Percentiles rank a stretch among this genome's conserved stretches.
phyloP scores from a whole-genome alignment of 2,113 vertebrate genomes.

The Ciconia maguari region DNA sequence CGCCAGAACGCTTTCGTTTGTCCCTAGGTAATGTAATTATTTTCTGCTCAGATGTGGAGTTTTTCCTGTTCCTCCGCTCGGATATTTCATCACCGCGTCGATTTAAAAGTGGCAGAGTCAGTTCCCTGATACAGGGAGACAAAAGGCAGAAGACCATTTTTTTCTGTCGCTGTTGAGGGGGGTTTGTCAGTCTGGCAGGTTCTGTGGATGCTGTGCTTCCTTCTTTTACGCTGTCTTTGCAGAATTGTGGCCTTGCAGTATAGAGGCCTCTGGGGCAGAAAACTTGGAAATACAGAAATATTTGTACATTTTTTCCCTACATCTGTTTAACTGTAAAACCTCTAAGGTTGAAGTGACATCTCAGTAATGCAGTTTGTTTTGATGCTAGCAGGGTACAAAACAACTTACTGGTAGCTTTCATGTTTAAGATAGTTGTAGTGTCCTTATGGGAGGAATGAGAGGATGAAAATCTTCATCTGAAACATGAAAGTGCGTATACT shows the following conservation, averaged over 20 bases:
- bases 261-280: background rate
- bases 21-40: background rate
- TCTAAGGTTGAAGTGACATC: background rate
- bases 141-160: background rate
- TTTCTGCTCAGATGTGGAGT: background rate
- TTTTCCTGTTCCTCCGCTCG: background rate
- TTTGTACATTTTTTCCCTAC: fast-evolving
- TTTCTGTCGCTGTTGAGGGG: background rate
- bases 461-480: background rate
- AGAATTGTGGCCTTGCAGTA: background rate
- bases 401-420: background rate
- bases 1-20: background rate
- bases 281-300: background rate
- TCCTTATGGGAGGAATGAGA: background rate
- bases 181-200: background rate
- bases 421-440: background rate
- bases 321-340: background rate
- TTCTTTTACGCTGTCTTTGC: background rate
- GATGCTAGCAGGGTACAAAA: background rate
- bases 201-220: background rate
- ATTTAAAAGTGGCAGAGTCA: background rate
- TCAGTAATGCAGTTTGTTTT: background rate
- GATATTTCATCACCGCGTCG: background rate
- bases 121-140: background rate
- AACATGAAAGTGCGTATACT: background rate